phyloP scores from a whole-genome alignment of 2,888 invertebrate genomes.

The Lasiommata megera region DNA sequence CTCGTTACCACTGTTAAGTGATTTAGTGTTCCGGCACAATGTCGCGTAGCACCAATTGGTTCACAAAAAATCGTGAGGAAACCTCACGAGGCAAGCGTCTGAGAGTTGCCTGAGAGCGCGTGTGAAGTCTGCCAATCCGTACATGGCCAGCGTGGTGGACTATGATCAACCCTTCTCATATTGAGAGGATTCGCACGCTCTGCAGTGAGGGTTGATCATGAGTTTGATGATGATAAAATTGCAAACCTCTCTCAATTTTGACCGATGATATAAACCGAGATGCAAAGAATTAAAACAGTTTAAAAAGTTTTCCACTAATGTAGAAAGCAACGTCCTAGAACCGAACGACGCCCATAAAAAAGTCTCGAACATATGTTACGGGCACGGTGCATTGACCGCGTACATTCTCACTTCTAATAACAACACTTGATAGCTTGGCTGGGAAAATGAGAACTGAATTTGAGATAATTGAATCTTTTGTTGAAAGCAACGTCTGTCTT shows the following conservation, averaged over 20 bases:
- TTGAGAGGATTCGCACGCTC: too few species aligned
- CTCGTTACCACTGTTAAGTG: too few species aligned
- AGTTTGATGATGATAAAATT: not conserved
- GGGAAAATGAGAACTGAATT: constrained; percentile 23
- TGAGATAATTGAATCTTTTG: not conserved
- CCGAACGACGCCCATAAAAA: constrained; percentile 60
- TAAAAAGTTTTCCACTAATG: constrained; percentile 26
- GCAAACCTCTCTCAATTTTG: not conserved
- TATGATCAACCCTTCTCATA: too few species aligned
- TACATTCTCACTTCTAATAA: constrained; percentile 35
- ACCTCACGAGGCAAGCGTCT: too few species aligned
- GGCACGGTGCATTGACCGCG: constrained; percentile 47
- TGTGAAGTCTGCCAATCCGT: too few species aligned
- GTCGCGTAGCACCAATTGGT: too few species aligned
- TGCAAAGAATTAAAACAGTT: not conserved
- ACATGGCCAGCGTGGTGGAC: too few species aligned
- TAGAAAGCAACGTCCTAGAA: constrained; percentile 37
- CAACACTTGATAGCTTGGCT: constrained; percentile 31
- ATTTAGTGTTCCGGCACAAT: too few species aligned
- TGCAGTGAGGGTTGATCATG: not conserved
- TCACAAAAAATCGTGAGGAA: too few species aligned
- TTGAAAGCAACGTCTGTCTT: not conserved
- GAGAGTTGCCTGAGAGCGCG: too few species aligned
- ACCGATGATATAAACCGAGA: not conserved
- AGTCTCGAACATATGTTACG: constrained; percentile 62